These are phyloP conservation scores for Lymantria dispar DNA, from an alignment of 2,888 invertebrate genomes.

Conservation along the genomic window DNA sequence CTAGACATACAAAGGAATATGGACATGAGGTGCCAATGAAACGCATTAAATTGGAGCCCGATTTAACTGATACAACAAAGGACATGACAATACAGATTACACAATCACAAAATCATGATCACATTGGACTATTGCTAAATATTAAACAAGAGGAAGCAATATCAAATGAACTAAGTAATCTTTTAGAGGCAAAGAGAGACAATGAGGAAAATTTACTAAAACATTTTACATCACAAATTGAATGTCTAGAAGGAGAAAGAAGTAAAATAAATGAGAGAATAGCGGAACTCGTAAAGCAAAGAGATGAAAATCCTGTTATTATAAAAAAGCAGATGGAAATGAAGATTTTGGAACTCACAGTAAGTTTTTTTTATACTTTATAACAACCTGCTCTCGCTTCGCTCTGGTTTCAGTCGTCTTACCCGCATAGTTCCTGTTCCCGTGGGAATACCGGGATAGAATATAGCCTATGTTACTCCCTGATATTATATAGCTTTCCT, in stretches of 20 bases:
- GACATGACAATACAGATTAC: conserved; percentile 70
- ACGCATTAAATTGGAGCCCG: conserved; percentile 52
- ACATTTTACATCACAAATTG: conserved; percentile 67
- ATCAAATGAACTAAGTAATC: conserved; percentile 63
- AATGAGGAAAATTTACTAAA: conserved; percentile 66
- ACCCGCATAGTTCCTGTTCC: too few species aligned
- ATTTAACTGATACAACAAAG: conserved; percentile 43
- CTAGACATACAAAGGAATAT: conserved; percentile 37
- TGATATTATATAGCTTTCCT: too few species aligned
- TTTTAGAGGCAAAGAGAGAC: conserved; percentile 67
- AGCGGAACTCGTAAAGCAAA: conserved; percentile 61
- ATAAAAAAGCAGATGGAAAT: conserved; percentile 61
- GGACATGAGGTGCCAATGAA: conserved; percentile 51
- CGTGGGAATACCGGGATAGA: too few species aligned
- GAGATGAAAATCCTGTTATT: conserved; percentile 56
- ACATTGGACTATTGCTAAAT: conserved; percentile 66
- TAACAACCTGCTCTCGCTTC: too few species aligned
- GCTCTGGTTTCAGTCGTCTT: too few species aligned
- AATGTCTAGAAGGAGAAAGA: conserved; percentile 70
- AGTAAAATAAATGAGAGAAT: conserved; percentile 75
- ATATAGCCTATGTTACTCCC: too few species aligned
- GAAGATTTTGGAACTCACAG: conserved; percentile 63
- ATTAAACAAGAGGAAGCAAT: conserved; percentile 64
- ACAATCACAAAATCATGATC: conserved; percentile 65
- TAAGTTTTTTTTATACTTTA: too few species aligned